These are phyloP conservation scores for Chloroceryle inda DNA, from an alignment of 2,797 vertebrate genomes.

Conservation along the genomic window DNA sequence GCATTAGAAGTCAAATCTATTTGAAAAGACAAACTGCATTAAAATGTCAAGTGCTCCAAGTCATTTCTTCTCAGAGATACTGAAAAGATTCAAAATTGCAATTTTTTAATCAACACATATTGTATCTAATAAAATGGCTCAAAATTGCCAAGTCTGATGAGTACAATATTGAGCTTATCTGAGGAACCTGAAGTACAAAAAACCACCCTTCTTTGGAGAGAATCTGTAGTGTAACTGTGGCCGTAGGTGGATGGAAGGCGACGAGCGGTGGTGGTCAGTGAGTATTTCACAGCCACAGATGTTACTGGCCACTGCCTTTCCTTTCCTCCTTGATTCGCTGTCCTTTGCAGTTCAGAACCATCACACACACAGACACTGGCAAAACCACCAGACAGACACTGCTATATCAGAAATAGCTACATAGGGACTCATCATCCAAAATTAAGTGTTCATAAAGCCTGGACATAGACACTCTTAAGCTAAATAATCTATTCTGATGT, in stretches of 20 bases:
- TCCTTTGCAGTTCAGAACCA: conserved; percentile 30
- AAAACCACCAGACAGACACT: not conserved
- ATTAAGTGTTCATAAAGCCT: not conserved
- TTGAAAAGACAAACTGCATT: conserved; percentile 82
- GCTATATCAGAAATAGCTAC: not conserved
- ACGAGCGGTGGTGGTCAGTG: not conserved
- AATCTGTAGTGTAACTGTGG: not conserved
- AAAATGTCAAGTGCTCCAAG: conserved; percentile 78
- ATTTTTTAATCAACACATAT: conserved; percentile 47
- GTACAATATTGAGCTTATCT: not conserved
- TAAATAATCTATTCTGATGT: not conserved
- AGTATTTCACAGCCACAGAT: conserved; percentile 26
- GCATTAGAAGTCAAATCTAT: conserved; percentile 82
- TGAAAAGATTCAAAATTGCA: conserved; percentile 72
- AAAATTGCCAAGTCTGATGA: not conserved
- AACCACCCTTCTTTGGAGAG: not conserved
- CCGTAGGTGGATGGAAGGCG: not conserved
- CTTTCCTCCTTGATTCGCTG: not conserved
- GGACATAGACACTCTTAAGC: not conserved
- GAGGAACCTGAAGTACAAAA: not conserved
- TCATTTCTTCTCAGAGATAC: conserved; percentile 77
- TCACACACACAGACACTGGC: not conserved
- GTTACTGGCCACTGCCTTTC: conserved; percentile 17
- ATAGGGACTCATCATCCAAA: not conserved
- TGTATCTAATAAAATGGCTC: conserved; percentile 36